phyloP scores from a whole-genome alignment of 1,140 invertebrate genomes.

The Drosophila pruinosa region DNA sequence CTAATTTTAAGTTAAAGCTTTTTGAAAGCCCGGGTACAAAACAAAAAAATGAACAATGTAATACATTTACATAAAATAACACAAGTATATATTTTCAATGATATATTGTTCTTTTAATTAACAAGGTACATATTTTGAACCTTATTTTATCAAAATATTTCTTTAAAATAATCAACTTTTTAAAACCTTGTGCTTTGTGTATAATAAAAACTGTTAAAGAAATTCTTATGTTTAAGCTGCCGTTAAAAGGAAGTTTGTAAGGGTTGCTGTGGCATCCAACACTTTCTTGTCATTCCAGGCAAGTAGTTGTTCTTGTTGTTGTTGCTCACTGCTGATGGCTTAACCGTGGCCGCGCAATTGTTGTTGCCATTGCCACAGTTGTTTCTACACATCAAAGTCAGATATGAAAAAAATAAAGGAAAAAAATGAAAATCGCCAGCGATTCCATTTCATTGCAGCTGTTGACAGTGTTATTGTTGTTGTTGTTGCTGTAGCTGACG shows the following conservation, averaged over 20 bases:
- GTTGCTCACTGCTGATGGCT: slow-evolving; percentile 8
- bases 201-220: not conserved
- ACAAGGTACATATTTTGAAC: no score
- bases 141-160: not conserved
- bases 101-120: no score
- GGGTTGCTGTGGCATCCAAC: not conserved
- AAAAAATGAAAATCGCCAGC: slow-evolving; percentile 61
- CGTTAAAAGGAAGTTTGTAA: not conserved
- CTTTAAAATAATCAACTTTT: not conserved
- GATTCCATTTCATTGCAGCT: slow-evolving; percentile 71
- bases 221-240: not conserved
- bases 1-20: no score
- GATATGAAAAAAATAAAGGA: slow-evolving; percentile 37
- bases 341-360: slow-evolving; percentile 2
- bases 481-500: slow-evolving; percentile 8
- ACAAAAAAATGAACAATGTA: no score
- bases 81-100: no score
- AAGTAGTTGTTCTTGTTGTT: not conserved
- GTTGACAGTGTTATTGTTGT: slow-evolving; percentile 25
- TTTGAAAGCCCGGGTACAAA: no score
- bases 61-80: no score
- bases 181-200: not conserved
- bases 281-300: slow-evolving; percentile 19
- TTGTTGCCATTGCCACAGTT: slow-evolving; percentile 4
- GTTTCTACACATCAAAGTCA: slow-evolving; percentile 35